Evolutionary conservation across 2,113 vertebrate genomes (phyloP), one percentile per base, ranked within the genome.

Genomic region (Zapornia atra): DNA sequence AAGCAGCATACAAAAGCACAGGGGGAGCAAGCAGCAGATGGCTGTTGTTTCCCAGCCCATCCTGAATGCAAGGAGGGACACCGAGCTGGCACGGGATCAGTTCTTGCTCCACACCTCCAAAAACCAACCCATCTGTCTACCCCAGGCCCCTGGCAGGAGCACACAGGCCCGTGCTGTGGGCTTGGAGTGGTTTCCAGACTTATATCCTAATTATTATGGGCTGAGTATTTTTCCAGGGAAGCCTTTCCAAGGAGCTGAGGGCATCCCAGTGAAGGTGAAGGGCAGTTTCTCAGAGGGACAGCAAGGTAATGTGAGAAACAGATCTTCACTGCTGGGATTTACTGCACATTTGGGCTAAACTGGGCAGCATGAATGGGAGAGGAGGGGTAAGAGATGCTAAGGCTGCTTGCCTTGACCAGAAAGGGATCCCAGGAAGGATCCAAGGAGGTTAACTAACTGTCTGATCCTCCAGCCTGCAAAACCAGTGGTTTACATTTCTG

Each of bases 181-280:
- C 60, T 63, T 98, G 75, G 98, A 99, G 89, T 98, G 98, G 98
- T 91, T 98, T 92, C 98, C 98, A 76, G 97, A 98, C 25, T 78
- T 98, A 15, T 80, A 98, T 71, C 81, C 97, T 8, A 97, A 79
- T 54, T 96, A 97, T 8, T 63, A 73, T 1, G 69, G 90, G 50
- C 93, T 98, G 12, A 50, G 92, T 21, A 15, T 98, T 34, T 88
- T 98, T 48, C 94, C 96, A 6, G 82, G 79, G 90, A 94, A 66
- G 26, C 56, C n/a, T 48, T 85, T 63, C 46, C 85, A 11, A 1
- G 84, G 89, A 82, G 78, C 56, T 3, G 3, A 4, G 21, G 4
- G 66, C 44, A 44, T 71, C 11, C 3, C 73, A 0, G 3, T 0
- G 1, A n/a, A 57, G 54, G 28, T 68, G 7, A 17, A 3, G 60